Base-by-base conservation (phyloP, 2,113 vertebrate species). In the Pterocles gutturalis region DNA sequence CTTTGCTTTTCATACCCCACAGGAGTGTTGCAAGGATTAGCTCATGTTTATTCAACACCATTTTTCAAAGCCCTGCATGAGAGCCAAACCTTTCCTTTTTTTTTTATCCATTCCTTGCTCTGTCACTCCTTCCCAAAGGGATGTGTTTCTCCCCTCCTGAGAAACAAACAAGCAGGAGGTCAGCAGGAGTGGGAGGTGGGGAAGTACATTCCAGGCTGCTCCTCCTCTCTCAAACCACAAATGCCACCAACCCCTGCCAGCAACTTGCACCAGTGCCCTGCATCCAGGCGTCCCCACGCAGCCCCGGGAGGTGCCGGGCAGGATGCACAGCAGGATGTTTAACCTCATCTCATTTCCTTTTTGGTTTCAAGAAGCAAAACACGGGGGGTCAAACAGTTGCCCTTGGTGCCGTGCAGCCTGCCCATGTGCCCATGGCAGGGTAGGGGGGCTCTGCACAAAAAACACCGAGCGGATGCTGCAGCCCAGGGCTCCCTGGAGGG, bases 21-120 rank as follows among this genome's bases (percentile, higher is more conserved):
- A 49, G 38, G 65, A 87, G 69, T 22, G 49, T 53, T 66, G 46
- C 81, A 91, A 82, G 19, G 11, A 94, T 95, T 72, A 91, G 65
- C 62, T 96, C 89, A 91, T 96, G 62, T 92, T 96, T 95, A 95
- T 85, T 92, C 89, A 95, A 66, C 83, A 89, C 73, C 77, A 1
- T 33, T 91, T 96, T 85, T 91, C 91, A 97, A 97, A 97, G 89
- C 9, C 1, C 80, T 61, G 89, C 77, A 64, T 16, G 12, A 90
- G n/a, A 69, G 89, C 86, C 89, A 92, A 96, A 83, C 29, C n/a
- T 67, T 80, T 62, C 9, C 0, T 21, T 46, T 89, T 90, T 89
- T 94, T 21, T 46, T 89, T 10, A 53, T 84, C 83, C 76, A 29
- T 76, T 95, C 81, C 86, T 71, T 92, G 77, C 66, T 95, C 26